Percentiles rank a stretch among this genome's conserved stretches.
Evolutionary conservation across 2,113 vertebrate genomes (phyloP).

Genomic region (Hippocampus mohnikei): DNA sequence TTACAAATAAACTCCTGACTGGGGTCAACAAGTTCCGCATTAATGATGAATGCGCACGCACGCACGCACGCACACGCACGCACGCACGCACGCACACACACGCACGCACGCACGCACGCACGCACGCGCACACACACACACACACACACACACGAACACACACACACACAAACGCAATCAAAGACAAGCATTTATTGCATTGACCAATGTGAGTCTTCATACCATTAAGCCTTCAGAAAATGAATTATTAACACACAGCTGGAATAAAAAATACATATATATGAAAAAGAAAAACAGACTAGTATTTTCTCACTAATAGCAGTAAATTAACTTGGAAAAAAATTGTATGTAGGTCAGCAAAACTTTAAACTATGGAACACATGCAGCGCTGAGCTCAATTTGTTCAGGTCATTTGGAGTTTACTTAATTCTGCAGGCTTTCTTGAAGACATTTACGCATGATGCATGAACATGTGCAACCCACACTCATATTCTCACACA

Average conservation of each 20-base stretch:
- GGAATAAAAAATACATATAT: background rate
- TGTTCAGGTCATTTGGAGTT: background rate
- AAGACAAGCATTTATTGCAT: background rate
- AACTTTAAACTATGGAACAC: background rate
- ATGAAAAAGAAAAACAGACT: background rate
- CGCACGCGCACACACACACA: background rate
- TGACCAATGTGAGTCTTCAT: background rate
- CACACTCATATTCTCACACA: background rate
- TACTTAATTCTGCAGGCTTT: conserved; percentile 9
- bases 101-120: background rate
- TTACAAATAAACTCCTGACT: background rate
- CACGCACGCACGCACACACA: background rate
- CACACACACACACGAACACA: background rate
- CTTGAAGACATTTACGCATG: background rate
- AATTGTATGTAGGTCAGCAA: background rate
- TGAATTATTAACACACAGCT: background rate
- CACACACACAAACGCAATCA: background rate
- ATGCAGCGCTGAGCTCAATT: background rate
- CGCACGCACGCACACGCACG: background rate
- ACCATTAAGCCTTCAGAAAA: background rate
- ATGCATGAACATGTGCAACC: background rate
- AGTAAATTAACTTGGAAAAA: background rate
- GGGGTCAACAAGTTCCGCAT: background rate
- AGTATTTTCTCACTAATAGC: background rate
- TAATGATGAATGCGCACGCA: background rate